phyloP scores from a whole-genome alignment of 2,888 invertebrate genomes.

The Priocnemis perturbator region DNA sequence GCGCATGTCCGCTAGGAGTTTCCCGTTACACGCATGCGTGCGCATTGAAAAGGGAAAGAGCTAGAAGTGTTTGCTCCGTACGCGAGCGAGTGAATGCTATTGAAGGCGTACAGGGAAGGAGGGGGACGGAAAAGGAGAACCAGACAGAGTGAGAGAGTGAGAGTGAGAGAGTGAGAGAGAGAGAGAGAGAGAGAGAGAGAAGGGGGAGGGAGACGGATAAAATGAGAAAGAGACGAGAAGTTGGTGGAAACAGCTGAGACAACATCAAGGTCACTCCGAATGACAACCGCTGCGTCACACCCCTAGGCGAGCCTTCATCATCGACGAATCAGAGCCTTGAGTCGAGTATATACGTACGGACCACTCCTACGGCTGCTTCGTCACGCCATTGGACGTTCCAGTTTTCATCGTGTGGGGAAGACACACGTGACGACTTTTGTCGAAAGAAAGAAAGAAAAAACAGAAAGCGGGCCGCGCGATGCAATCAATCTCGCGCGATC shows the following conservation, averaged over 20 bases:
- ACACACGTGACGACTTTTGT: too few relatives aligned
- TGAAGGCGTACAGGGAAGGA: too few relatives aligned
- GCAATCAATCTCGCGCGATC: too few relatives aligned
- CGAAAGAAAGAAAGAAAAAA: too few relatives aligned
- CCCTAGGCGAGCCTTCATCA: constrained; percentile 62
- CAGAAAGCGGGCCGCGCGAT: too few relatives aligned
- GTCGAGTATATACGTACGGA: constrained; percentile 26
- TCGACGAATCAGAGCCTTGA: constrained; percentile 57
- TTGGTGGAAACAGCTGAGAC: constrained; percentile 62
- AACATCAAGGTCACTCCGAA: constrained; percentile 63
- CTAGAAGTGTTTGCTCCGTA: too few relatives aligned
- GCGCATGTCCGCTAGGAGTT: not conserved
- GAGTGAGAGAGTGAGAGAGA: not conserved
- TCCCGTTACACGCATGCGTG: not conserved
- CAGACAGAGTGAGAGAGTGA: constrained; percentile 29
- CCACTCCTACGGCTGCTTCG: constrained; percentile 34
- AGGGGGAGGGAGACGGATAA: constrained; percentile 4
- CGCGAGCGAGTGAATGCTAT: not conserved
- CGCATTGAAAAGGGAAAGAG: not conserved
- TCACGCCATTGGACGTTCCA: constrained; percentile 12
- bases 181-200: constrained; percentile 6
- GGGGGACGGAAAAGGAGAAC: not conserved
- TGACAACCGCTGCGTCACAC: constrained; percentile 62
- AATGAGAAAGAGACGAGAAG: constrained; percentile 31
- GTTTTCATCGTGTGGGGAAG: too few relatives aligned